phyloP scores from a whole-genome alignment of 2,797 vertebrate species.

The Rhinella marina region DNA sequence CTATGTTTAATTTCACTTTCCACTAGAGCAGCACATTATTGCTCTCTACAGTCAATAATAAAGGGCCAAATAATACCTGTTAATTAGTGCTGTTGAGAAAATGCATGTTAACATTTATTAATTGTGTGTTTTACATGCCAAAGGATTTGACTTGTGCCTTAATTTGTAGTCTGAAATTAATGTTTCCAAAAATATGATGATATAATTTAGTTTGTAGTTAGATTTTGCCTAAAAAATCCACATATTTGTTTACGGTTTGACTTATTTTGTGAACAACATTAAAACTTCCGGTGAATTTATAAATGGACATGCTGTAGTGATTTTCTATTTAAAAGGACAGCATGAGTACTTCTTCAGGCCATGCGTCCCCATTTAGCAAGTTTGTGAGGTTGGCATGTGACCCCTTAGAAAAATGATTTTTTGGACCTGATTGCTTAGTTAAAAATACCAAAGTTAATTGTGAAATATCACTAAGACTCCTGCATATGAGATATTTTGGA shows the following conservation, averaged over 20 bases:
- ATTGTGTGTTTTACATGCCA: slow-evolving; percentile 31
- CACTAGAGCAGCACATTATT: background rate
- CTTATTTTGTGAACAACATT: background rate
- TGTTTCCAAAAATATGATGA: slow-evolving; percentile 36
- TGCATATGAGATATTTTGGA: too few relatives aligned
- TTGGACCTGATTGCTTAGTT: background rate
- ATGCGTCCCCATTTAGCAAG: background rate
- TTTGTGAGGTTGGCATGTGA: background rate
- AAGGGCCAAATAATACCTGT: slow-evolving; percentile 34
- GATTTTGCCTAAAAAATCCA: background rate
- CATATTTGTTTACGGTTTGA: background rate
- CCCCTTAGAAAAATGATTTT: background rate
- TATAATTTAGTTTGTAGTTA: background rate
- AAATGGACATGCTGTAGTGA: background rate
- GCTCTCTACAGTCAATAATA: slow-evolving; percentile 25
- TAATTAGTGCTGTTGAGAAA: slow-evolving; percentile 38
- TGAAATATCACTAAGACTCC: too few relatives aligned
- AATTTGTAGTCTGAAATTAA: slow-evolving; percentile 1
- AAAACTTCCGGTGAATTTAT: background rate
- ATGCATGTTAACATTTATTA: slow-evolving; percentile 37
- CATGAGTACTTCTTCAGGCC: background rate
- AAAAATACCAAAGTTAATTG: too few relatives aligned
- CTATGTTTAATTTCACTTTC: slow-evolving; percentile 30
- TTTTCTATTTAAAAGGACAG: background rate
- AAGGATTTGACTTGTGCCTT: background rate